Evolutionary conservation across 2,888 invertebrate species (phyloP).

Genomic region (Melinaea menophilus): DNA sequence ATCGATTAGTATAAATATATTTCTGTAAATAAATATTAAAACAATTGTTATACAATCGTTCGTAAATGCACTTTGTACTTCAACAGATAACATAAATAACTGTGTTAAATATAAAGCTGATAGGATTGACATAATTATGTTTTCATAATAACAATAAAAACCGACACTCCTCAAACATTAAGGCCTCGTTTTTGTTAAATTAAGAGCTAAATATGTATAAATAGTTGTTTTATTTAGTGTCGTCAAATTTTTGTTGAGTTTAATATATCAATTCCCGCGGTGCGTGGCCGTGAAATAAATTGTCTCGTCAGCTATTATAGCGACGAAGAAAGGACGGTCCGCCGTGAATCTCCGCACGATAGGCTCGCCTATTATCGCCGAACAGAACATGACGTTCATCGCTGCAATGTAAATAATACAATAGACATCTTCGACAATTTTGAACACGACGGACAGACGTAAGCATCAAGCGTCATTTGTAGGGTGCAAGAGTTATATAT

Average conservation of each 20-base stretch:
- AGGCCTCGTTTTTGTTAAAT: not conserved
- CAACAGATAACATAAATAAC: constrained; percentile 8
- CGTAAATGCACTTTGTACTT: constrained; percentile 20
- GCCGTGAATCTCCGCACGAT: constrained; percentile 51
- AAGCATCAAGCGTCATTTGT: constrained; percentile 11
- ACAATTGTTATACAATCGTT: constrained; percentile 9
- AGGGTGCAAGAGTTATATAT: not conserved
- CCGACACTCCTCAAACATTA: not conserved
- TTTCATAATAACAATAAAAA: too few species aligned
- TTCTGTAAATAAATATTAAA: constrained; percentile 8
- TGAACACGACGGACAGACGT: constrained; percentile 11
- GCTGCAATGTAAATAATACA: constrained; percentile 48
- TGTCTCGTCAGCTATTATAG: constrained; percentile 41
- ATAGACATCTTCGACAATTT: constrained; percentile 1
- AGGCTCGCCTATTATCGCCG: constrained; percentile 41
- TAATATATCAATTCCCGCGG: constrained; percentile 33
- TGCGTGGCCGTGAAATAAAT: constrained; percentile 50
- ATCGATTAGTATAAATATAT: constrained; percentile 10
- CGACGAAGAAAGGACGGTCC: constrained; percentile 55
- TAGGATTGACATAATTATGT: too few species aligned
- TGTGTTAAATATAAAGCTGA: not conserved
- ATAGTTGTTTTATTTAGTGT: not conserved
- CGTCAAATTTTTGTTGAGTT: not conserved
- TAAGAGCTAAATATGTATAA: not conserved
- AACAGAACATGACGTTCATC: constrained; percentile 44